phyloP scores from a whole-genome alignment of 2,888 invertebrate species.

The Cheilosia scutellata region DNA sequence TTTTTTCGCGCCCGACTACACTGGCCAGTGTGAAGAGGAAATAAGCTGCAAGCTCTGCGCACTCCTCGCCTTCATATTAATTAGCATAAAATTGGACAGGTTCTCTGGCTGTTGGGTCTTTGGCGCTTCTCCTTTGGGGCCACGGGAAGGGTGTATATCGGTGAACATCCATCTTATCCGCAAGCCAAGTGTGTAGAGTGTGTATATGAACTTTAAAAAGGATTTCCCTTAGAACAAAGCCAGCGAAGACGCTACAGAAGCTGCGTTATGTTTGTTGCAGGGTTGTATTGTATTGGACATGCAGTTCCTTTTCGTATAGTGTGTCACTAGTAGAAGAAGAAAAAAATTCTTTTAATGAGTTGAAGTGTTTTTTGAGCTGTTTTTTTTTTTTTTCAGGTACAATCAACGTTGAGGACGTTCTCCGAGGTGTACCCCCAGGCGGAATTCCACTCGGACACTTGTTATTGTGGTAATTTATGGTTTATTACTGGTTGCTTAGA shows the following conservation, averaged over 20 bases:
- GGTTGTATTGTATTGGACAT: conserved; percentile 15
- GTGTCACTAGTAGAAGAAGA: conserved; percentile 19
- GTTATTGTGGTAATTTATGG: conserved; percentile 54
- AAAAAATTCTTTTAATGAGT: conserved; percentile 45
- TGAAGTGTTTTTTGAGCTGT: neutral
- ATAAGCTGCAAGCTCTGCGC: conserved; percentile 24
- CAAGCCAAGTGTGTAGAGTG: neutral
- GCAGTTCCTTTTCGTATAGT: conserved; percentile 3
- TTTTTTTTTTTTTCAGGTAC: neutral
- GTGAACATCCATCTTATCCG: conserved; percentile 43
- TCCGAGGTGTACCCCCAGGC: neutral
- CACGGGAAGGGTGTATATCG: conserved; percentile 17
- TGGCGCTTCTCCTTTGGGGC: neutral
- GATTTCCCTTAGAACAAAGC: conserved; percentile 21
- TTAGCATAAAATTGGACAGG: conserved; percentile 62
- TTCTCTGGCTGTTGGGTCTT: conserved; percentile 27
- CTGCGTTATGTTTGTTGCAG: conserved; percentile 24
- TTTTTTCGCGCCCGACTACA: conserved; percentile 68
- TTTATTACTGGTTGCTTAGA: conserved; percentile 64
- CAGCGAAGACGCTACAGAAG: conserved; percentile 36
- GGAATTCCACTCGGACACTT: conserved; percentile 37
- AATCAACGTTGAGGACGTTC: neutral
- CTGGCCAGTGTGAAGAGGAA: conserved; percentile 19
- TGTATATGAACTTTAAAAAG: neutral
- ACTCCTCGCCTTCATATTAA: conserved; percentile 44